Conservation (phyloP, 2,888 invertebrate species). For the Coenonympha glycerion region DNA sequence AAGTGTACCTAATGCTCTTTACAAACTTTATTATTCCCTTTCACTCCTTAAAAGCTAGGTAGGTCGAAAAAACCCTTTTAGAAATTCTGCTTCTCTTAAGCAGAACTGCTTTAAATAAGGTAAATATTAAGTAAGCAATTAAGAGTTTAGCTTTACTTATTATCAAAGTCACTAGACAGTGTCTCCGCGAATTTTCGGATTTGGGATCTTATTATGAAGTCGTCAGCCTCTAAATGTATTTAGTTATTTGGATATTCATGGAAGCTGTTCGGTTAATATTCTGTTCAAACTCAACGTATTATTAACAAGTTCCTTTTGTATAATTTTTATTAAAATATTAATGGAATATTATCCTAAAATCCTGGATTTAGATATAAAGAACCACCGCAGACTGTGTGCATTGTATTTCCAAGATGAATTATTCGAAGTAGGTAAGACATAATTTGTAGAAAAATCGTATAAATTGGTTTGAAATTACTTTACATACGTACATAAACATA, state of each 20-base stretch:
- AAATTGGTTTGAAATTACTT: no score
- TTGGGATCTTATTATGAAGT: not conserved
- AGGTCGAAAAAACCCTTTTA: no score
- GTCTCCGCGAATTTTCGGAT: not conserved
- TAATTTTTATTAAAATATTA: no score
- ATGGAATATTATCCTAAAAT: no score
- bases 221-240: not conserved
- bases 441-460: no score
- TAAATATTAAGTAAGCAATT: constrained; percentile 5
- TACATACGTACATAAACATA: no score
- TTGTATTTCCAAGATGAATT: no score
- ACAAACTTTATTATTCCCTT: not conserved
- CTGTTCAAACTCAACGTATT: not conserved
- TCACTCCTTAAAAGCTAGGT: not conserved
- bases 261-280: not conserved
- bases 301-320: not conserved
- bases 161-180: not conserved
- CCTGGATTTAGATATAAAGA: no score
- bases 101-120: not conserved
- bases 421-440: no score
- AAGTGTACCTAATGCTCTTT: not conserved
- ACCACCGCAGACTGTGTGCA: no score
- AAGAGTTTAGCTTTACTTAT: constrained; percentile 6
- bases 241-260: not conserved
- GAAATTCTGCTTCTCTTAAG: no score